Evolutionary conservation across 2,113 vertebrate species (phyloP), one percentile per base, ranked within the genome.

Genomic region (Donacobius atricapilla): DNA sequence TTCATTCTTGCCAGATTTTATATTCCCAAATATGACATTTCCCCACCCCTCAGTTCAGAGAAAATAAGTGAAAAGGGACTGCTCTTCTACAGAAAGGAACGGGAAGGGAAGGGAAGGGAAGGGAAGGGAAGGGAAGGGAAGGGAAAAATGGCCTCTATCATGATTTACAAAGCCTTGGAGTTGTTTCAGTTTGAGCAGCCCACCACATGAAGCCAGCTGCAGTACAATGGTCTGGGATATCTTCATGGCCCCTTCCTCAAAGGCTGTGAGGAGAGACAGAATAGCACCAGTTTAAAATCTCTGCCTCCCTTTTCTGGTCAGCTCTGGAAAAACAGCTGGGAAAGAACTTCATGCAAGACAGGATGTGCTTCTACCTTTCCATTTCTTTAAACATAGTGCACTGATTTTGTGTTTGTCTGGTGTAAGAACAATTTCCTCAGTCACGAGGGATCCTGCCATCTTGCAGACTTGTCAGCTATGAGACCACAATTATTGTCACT

Each of bases 351-450:
- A 13, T 48, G 22, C 22, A 44, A 61, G 21, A 22, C 19, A 39
- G 35, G 27, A 31, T 61, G 9, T 61, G 10, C 33, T 61, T 76
- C 48, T 72, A 4, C 13, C 7, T 87, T 89, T 65, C 15, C 0
- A 25, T 65, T 87, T 63, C 47, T 82, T 73, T 54, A 68, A 80
- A 71, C 2, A 13, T 14, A 45, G 27, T 33, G 48, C 44, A 35
- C 2, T 53, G 37, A 61, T 83, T 54, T 31, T 47, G 19, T 56
- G 31, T 47, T 42, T 0, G 0, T 33, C n/a, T 39, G 21, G 8
- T 51, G 25, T 47, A 83, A 60, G 39, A 71, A 35, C 20, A 63
- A 5, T 50, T 68, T 60, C 27, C 25, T 61, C 21, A 24, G 44
- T 25, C 31, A 6, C 0, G 2, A 66, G 39, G 17, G 25, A 76